Evolutionary conservation across 2,113 vertebrate species (phyloP).

Genomic region (Suncus etruscus): DNA sequence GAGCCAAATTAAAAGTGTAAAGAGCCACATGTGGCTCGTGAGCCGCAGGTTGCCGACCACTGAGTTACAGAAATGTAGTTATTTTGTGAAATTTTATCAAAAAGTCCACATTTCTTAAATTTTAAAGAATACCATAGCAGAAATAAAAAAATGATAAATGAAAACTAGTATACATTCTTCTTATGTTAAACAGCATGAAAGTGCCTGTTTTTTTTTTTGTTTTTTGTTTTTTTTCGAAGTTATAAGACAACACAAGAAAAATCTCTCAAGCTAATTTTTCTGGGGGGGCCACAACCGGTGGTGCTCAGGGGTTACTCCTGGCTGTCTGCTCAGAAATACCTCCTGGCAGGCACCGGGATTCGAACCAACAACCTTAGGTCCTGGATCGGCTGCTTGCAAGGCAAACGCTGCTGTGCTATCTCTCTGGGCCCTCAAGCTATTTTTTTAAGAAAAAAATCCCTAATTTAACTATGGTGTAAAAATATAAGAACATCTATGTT

Average conservation of each 20-base stretch:
- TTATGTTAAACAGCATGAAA: slow-evolving; percentile 17
- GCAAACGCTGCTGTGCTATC: too few relatives aligned
- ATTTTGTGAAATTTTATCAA: slow-evolving; percentile 12
- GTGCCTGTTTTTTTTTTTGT: not conserved
- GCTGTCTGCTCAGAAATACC: too few relatives aligned
- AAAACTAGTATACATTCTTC: not conserved
- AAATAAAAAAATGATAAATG: slow-evolving; percentile 14
- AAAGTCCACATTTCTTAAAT: not conserved
- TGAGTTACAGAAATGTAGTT: not conserved
- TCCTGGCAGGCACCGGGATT: too few relatives aligned
- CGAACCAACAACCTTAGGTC: too few relatives aligned
- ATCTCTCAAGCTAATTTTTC: not conserved
- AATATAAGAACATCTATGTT: not conserved
- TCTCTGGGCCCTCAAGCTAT: too few relatives aligned
- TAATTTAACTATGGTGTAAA: not conserved
- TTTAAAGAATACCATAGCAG: not conserved
- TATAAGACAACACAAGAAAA: slow-evolving; percentile 38
- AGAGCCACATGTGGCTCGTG: too few relatives aligned
- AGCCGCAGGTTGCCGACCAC: too few relatives aligned
- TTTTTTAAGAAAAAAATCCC: slow-evolving; percentile 16
- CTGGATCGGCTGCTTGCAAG: too few relatives aligned
- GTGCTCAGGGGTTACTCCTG: too few relatives aligned
- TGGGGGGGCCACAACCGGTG: too few relatives aligned
- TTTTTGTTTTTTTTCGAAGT: too few relatives aligned
- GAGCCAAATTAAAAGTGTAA: too few relatives aligned